These are phyloP conservation scores for Okamejei kenojei DNA, from an alignment of 2,797 vertebrate genomes.

Conservation along the genomic window DNA sequence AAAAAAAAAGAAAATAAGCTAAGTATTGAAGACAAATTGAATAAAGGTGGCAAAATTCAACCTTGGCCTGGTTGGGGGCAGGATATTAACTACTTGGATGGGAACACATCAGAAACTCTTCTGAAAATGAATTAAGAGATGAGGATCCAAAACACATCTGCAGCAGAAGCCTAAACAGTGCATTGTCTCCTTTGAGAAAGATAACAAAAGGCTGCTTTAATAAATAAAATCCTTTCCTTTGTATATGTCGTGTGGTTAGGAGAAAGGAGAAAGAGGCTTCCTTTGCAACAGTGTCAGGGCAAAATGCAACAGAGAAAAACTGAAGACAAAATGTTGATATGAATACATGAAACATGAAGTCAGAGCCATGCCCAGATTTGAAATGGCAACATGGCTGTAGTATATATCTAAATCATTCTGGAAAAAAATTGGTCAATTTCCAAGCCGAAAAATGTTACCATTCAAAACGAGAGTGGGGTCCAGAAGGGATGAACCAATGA, in stretches of 20 bases:
- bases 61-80: neutral
- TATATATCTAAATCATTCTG: neutral
- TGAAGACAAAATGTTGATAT: neutral
- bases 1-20: neutral
- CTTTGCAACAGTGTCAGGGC: no score
- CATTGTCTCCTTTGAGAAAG: neutral
- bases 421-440: neutral
- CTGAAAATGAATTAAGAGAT: neutral
- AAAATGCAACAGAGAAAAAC: neutral
- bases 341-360: neutral
- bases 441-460: neutral
- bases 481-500: no score
- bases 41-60: neutral
- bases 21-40: neutral
- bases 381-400: neutral
- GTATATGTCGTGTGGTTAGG: no score
- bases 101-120: neutral
- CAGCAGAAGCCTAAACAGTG: neutral
- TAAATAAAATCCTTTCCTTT: neutral
- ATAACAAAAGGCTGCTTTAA: neutral
- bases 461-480: no score
- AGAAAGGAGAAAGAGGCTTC: no score
- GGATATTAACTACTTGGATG: neutral
- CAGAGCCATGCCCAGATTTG: neutral
- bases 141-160: neutral